phyloP scores from a whole-genome alignment of 2,797 vertebrate species.

The Cryptoprocta ferox region DNA sequence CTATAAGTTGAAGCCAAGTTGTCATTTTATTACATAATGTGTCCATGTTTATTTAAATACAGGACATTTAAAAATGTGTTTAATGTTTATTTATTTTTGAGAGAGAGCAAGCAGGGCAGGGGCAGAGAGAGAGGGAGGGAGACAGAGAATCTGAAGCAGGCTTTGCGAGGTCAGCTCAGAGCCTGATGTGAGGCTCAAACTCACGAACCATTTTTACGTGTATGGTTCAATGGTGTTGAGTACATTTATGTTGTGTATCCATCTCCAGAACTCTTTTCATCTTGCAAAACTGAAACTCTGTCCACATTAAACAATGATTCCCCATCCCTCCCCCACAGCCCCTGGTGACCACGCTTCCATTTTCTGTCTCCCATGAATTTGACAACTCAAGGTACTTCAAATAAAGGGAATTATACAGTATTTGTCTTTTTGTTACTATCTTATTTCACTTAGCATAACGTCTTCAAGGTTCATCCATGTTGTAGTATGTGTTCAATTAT shows the following conservation, averaged over 20 bases:
- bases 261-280: not conserved
- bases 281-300: not conserved
- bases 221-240: not conserved
- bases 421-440: not conserved
- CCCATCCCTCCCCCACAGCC: rapidly evolving
- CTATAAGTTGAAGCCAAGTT: not conserved
- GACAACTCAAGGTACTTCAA: not conserved
- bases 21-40: not conserved
- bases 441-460: not conserved
- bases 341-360: not conserved
- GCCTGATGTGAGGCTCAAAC: too few species aligned
- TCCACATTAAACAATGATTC: not conserved
- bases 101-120: too few species aligned
- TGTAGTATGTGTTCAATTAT: not conserved
- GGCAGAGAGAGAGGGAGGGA: too few species aligned
- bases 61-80: not conserved
- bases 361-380: not conserved
- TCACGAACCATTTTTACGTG: not conserved
- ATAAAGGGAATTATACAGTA: not conserved
- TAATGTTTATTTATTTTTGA: too few species aligned
- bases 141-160: too few species aligned
- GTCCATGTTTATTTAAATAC: not conserved
- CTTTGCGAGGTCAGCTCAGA: too few species aligned
- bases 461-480: not conserved
- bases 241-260: not conserved